A percentile compares a stretch with the other conserved stretches of the same genome.
These are phyloP conservation scores for Condylostylus longicornis DNA, from an alignment of 1,140 invertebrate genomes.

Conservation along the genomic window DNA sequence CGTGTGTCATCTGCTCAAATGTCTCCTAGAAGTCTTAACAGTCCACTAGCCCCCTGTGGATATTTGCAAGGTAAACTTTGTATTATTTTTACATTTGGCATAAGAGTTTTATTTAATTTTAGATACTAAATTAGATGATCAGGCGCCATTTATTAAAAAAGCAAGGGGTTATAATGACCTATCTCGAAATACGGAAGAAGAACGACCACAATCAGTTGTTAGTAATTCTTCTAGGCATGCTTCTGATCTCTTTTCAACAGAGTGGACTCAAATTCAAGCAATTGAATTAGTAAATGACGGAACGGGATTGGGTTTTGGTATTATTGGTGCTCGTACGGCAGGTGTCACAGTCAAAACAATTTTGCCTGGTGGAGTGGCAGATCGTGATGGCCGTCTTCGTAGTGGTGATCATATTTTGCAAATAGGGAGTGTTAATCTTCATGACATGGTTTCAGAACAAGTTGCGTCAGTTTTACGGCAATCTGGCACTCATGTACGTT, in stretches of 20 bases:
- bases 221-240: conserved; percentile 55
- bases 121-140: background rate
- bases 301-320: conserved; percentile 86
- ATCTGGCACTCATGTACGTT: conserved; percentile 78
- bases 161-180: conserved; percentile 3
- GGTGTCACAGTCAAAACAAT: conserved; percentile 97
- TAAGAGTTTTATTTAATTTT: background rate
- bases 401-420: conserved; percentile 94
- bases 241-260: conserved; percentile 67
- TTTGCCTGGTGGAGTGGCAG: conserved; percentile 84
- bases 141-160: conserved; percentile 1
- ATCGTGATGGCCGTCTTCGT: conserved; percentile 80
- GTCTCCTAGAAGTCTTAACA: conserved; percentile 35
- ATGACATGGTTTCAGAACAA: conserved; percentile 92
- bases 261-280: conserved; percentile 92
- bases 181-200: conserved; percentile 22
- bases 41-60: conserved; percentile 19
- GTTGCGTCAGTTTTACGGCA: conserved; percentile 90
- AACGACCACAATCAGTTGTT: conserved; percentile 47
- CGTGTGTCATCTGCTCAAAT: conserved; percentile 41
- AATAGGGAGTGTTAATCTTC: conserved; percentile 70
- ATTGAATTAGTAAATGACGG: conserved; percentile 92
- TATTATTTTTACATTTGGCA: background rate
- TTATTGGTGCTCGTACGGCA: conserved; percentile 89
- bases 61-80: background rate